Evolutionary conservation across 2,113 vertebrate species (phyloP).

Genomic region (Charadrius vociferus): DNA sequence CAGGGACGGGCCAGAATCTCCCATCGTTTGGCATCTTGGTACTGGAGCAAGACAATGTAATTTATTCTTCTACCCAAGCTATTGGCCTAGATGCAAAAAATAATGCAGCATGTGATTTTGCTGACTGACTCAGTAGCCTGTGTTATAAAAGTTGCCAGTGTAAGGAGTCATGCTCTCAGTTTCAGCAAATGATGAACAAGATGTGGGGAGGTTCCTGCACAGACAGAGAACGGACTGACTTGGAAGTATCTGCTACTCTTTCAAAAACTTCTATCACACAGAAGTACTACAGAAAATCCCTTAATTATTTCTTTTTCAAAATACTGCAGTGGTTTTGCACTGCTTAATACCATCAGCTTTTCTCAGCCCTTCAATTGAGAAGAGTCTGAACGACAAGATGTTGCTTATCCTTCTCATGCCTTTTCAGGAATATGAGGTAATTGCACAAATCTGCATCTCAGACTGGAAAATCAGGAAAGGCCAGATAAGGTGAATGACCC

Average conservation of each 20-base stretch:
- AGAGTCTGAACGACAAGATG: not conserved
- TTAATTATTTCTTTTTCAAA: not conserved
- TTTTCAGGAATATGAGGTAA: not conserved
- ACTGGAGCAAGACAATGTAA: not conserved
- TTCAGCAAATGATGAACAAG: not conserved
- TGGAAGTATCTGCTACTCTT: not conserved
- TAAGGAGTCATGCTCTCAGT: not conserved
- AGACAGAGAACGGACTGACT: not conserved
- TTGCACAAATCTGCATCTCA: not conserved
- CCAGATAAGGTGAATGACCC: not conserved
- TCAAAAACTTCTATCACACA: not conserved
- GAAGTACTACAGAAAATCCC: not conserved
- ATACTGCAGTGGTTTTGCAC: not conserved
- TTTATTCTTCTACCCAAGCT: not conserved
- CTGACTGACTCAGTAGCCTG: not conserved
- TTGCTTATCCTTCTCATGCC: not conserved
- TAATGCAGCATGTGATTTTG: not conserved
- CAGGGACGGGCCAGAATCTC: not conserved
- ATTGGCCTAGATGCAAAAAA: not conserved
- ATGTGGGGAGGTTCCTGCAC: rapidly evolving
- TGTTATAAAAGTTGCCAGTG: not conserved
- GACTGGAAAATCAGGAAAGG: not conserved
- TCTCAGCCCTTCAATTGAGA: not conserved
- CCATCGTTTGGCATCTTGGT: not conserved
- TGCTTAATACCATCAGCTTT: not conserved